Percentiles rank a stretch among this genome's conserved stretches.
Conservation (phyloP, 1,140 invertebrate genomes). For the Matsumurasca onukii region DNA sequence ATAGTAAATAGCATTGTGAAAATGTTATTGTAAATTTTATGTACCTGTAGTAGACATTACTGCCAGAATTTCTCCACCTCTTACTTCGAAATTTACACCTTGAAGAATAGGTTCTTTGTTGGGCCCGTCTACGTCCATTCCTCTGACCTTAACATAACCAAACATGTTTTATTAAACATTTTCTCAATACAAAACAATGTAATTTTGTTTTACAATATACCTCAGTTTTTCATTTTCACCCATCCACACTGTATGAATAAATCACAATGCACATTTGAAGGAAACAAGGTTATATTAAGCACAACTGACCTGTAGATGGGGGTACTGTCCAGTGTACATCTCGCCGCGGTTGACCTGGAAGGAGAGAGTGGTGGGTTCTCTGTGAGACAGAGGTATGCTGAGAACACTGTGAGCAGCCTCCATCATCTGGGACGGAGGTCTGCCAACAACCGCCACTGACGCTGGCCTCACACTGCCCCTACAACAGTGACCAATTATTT, state of each 20-base stretch:
- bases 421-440: neutral
- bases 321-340: constrained; percentile 49
- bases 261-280: neutral
- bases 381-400: constrained; percentile 15
- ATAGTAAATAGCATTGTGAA: neutral
- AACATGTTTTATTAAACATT: constrained; percentile 7
- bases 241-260: neutral
- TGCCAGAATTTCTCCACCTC: constrained; percentile 86
- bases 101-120: constrained; percentile 59
- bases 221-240: neutral
- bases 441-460: constrained; percentile 30
- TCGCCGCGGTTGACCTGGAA: constrained; percentile 38
- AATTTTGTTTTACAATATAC: neutral
- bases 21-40: constrained; percentile 29
- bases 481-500: no score
- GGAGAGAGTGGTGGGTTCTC: constrained; percentile 30
- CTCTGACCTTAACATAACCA: constrained; percentile 51
- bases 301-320: constrained; percentile 59
- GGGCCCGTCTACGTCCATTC: constrained; percentile 55
- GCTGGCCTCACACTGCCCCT: constrained; percentile 28
- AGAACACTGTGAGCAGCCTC: constrained; percentile 26
- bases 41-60: constrained; percentile 77
- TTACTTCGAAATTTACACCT: constrained; percentile 77
- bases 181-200: constrained; percentile 21
- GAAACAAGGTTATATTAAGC: neutral